Conservation (phyloP, 2,113 vertebrate genomes). For the Brachionichthys hirsutus region DNA sequence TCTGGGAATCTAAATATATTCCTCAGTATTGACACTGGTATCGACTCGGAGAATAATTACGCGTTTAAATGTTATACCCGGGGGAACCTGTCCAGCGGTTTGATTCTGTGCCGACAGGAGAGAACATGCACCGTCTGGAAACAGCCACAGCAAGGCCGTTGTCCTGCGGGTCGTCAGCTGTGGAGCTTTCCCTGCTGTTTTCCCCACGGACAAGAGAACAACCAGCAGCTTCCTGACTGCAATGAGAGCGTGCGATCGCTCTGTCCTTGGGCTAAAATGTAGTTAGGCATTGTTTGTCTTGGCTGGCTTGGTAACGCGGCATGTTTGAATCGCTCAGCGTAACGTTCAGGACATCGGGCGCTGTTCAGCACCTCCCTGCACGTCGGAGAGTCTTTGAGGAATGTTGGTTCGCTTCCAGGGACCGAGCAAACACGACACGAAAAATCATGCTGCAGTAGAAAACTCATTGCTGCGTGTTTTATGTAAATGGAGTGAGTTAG, state of each 20-base stretch:
- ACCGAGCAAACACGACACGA: too few relatives aligned
- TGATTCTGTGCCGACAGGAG: slow-evolving; percentile 4
- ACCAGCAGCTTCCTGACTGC: not conserved
- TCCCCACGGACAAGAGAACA: not conserved
- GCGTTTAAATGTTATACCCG: slow-evolving; percentile 56
- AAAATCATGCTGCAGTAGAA: slow-evolving; percentile 6
- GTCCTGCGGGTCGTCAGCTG: not conserved
- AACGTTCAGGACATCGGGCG: slow-evolving; percentile 31
- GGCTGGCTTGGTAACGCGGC: slow-evolving; percentile 27
- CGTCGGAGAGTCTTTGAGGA: slow-evolving; percentile 43
- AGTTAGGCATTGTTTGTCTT: slow-evolving; percentile 49
- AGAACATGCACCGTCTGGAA: slow-evolving; percentile 11
- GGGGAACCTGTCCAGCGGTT: slow-evolving; percentile 59
- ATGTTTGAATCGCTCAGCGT: slow-evolving; percentile 27
- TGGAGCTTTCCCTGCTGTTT: not conserved
- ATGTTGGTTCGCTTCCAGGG: slow-evolving; percentile 59
- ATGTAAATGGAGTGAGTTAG: too few relatives aligned
- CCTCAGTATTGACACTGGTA: not conserved
- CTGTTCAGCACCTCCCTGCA: slow-evolving; percentile 29
- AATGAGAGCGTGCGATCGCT: slow-evolving; percentile 2
- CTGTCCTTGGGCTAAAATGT: not conserved
- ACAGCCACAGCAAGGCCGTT: not conserved
- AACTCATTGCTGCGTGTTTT: not conserved
- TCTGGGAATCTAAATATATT: not conserved
- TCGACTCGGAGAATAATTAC: not conserved